phyloP scores from a whole-genome alignment of 35 echinoderm and acorn worm species.

The Lytechinus variegatus region DNA sequence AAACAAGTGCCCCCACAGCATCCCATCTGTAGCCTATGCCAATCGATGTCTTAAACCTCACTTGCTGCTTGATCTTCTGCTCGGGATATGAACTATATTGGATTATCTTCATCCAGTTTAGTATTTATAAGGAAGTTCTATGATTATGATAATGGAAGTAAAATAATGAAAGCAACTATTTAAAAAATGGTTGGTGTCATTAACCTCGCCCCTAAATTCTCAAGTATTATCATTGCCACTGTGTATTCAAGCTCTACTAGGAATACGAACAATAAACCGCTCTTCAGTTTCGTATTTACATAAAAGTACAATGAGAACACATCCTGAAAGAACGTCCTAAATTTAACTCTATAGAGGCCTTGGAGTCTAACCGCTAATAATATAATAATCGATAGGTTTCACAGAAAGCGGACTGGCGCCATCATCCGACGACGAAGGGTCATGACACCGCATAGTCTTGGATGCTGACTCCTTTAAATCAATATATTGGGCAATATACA shows the following conservation, averaged over 20 bases:
- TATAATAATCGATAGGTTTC: background rate
- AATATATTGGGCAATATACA: background rate
- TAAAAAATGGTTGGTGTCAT: background rate
- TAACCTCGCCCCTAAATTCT: background rate
- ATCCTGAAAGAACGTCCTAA: background rate
- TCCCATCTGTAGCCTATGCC: background rate
- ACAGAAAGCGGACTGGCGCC: conserved; percentile 22
- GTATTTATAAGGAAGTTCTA: background rate
- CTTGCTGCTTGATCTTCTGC: too few relatives aligned
- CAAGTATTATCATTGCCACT: background rate
- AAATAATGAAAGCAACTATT: background rate
- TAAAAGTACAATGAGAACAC: background rate
- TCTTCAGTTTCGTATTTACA: background rate
- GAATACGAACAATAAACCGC: background rate
- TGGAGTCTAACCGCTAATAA: background rate
- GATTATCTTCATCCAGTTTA: background rate
- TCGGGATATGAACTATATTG: background rate
- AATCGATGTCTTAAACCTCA: background rate
- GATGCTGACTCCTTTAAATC: background rate
- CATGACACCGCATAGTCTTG: background rate
- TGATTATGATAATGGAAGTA: too few relatives aligned
- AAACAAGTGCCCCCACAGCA: background rate
- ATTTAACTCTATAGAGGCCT: background rate
- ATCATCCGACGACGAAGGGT: background rate
- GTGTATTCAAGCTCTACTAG: background rate